Conservation (phyloP, 2,888 invertebrate genomes). For the Phalangium opilio region DNA sequence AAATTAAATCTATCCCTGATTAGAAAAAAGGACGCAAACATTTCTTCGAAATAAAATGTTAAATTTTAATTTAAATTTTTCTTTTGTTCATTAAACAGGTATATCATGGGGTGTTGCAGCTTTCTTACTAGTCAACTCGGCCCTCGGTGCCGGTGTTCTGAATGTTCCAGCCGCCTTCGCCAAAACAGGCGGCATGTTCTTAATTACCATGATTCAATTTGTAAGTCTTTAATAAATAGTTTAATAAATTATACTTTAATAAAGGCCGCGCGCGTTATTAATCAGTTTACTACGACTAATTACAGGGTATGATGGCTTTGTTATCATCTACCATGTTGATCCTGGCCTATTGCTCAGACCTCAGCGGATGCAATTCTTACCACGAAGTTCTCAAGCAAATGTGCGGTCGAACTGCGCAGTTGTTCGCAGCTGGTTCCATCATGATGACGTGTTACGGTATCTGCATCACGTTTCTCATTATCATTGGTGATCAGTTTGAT, state of each 20-base stretch:
- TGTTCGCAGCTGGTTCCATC: constrained; percentile 29
- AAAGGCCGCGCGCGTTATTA: too few relatives aligned
- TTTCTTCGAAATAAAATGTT: too few relatives aligned
- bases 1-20: too few relatives aligned
- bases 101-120: constrained; percentile 22
- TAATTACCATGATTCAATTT: constrained; percentile 20
- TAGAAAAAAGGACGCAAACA: too few relatives aligned
- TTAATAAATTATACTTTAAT: too few relatives aligned
- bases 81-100: constrained; percentile 12
- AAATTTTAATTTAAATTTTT: background rate
- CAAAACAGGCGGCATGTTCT: constrained; percentile 22
- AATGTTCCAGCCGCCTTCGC: constrained; percentile 24
- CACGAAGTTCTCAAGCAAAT: constrained; percentile 33
- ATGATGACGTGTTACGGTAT: constrained; percentile 34
- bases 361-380: constrained; percentile 30
- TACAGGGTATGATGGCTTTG: constrained; percentile 18
- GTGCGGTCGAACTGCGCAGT: constrained; percentile 30
- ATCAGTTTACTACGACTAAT: too few relatives aligned
- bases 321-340: constrained; percentile 28
- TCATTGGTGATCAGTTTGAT: constrained; percentile 36
- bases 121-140: constrained; percentile 24
- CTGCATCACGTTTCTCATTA: constrained; percentile 36
- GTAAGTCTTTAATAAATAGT: too few relatives aligned
- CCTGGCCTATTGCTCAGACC: constrained; percentile 32
- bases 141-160: constrained; percentile 24